A percentile compares a stretch with the other conserved stretches of the same genome.
Conservation (phyloP, 2,888 invertebrate genomes). For the Ichneumoninae sp. region DNA sequence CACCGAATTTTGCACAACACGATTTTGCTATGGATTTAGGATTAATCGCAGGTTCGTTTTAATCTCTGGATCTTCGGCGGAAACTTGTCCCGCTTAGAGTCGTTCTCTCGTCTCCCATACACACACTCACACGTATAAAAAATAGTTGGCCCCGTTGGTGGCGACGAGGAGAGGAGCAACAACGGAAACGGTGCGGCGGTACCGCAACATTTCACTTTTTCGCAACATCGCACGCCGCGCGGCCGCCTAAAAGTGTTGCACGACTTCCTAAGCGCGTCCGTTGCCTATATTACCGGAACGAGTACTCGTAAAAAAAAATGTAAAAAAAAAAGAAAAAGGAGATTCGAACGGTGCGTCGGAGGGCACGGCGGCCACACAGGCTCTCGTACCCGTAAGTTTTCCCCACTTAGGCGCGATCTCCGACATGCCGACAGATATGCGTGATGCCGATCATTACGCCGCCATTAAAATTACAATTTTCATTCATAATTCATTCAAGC, state of each 20-base stretch:
- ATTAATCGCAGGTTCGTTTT: slow-evolving; percentile 44
- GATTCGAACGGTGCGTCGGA: slow-evolving; percentile 57
- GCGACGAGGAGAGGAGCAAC: slow-evolving; percentile 59
- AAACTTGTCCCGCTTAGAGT: slow-evolving; percentile 62
- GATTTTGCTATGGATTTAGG: slow-evolving; percentile 30
- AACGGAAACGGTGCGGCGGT: slow-evolving; percentile 67
- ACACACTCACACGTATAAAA: not conserved
- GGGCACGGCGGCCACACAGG: slow-evolving; percentile 3
- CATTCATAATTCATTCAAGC: slow-evolving; percentile 71
- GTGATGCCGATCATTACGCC: slow-evolving; percentile 69
- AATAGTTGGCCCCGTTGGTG: not conserved
- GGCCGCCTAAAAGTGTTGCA: slow-evolving; percentile 80
- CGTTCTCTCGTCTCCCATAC: slow-evolving; percentile 44
- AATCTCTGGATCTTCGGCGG: slow-evolving; percentile 62
- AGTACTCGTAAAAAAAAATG: slow-evolving; percentile 48
- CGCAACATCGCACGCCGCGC: slow-evolving; percentile 76
- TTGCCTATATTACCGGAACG: slow-evolving; percentile 66
- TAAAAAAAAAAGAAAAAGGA: slow-evolving; percentile 28
- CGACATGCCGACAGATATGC: slow-evolving; percentile 53
- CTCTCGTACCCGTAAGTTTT: not conserved
- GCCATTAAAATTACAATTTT: slow-evolving; percentile 71
- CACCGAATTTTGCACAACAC: slow-evolving; percentile 28
- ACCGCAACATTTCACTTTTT: slow-evolving; percentile 81
- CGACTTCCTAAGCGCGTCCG: slow-evolving; percentile 75
- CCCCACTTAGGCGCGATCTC: slow-evolving; percentile 19